These are phyloP conservation scores for Punctoribates punctum DNA, from an alignment of 2,888 invertebrate genomes.

Conservation along the genomic window DNA sequence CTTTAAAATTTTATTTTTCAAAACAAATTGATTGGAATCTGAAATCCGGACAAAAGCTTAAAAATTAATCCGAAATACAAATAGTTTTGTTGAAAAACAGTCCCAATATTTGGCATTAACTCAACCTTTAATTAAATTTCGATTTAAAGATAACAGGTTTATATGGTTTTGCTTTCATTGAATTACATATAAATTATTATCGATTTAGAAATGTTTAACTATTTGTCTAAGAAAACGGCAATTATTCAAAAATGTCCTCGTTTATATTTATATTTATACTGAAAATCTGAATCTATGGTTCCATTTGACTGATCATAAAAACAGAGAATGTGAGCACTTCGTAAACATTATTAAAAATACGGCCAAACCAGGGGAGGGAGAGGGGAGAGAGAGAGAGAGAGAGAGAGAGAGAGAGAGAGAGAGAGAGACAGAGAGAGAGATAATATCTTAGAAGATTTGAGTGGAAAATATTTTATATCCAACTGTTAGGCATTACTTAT, in stretches of 20 bases:
- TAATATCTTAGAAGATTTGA: neutral
- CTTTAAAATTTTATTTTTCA: too few species aligned
- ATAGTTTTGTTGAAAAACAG: neutral
- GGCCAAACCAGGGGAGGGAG: neutral
- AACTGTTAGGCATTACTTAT: constrained; percentile 31
- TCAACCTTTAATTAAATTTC: neutral
- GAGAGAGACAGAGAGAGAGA: neutral
- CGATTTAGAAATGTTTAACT: neutral
- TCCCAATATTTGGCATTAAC: neutral
- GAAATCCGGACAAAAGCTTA: neutral
- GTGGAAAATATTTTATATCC: constrained; percentile 14
- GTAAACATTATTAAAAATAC: constrained; percentile 17
- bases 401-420: neutral
- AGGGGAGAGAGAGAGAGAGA: neutral
- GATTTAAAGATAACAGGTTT: neutral
- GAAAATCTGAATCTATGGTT: constrained; percentile 2
- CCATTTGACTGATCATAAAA: neutral
- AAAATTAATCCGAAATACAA: neutral
- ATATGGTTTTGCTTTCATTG: neutral
- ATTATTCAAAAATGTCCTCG: constrained; percentile 23
- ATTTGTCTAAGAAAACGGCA: neutral
- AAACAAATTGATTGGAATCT: too few species aligned
- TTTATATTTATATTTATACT: neutral
- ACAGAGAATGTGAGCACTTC: neutral
- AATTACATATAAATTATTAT: constrained; percentile 20